Evolutionary conservation across 2,888 invertebrate species (phyloP).

Genomic region (Strigamia maritima): DNA sequence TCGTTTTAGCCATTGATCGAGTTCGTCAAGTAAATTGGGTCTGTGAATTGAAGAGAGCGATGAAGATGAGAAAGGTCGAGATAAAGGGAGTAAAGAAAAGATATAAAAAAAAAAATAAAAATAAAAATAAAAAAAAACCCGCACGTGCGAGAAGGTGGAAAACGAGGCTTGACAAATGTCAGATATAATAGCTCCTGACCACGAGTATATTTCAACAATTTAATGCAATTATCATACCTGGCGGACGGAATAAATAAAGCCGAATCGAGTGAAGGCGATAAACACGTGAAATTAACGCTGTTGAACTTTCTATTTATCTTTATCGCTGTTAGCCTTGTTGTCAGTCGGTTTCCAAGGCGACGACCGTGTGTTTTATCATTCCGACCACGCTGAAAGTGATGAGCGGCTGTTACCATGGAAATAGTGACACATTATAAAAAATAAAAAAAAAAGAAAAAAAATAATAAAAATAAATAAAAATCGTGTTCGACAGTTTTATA

Average conservation of each 20-base stretch:
- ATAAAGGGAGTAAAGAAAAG: no score
- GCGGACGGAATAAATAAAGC: no score
- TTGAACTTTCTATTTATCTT: background rate
- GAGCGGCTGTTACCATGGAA: background rate
- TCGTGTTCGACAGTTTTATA: background rate
- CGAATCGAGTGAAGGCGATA: no score
- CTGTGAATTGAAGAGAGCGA: background rate
- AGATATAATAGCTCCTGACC: background rate
- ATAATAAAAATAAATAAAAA: background rate
- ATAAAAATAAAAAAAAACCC: background rate
- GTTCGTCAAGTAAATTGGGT: conserved; percentile 2
- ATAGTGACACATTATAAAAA: background rate
- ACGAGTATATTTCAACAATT: no score
- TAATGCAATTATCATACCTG: background rate
- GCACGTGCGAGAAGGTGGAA: background rate
- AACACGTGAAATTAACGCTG: no score
- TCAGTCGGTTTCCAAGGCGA: background rate
- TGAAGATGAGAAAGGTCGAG: no score
- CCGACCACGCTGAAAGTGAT: background rate
- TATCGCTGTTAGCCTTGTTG: background rate
- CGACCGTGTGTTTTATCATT: background rate
- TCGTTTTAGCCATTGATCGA: background rate
- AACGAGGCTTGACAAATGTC: background rate
- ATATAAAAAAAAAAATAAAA: background rate
- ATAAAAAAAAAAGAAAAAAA: no score